Evolutionary conservation across 2,113 vertebrate genomes (phyloP).

Genomic region (Procavia capensis): DNA sequence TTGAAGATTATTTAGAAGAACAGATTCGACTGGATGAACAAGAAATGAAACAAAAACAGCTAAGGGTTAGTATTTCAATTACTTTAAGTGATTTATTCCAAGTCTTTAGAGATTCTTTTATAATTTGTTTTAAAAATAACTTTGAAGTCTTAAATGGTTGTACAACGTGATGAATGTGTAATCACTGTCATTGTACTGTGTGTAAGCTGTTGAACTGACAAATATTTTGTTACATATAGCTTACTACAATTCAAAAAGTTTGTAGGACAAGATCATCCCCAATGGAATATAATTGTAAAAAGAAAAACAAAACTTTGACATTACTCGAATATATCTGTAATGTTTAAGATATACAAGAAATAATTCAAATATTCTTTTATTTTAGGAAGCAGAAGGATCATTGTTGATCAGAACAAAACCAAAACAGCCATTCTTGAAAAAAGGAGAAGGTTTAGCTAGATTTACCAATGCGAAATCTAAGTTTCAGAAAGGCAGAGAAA

Average conservation of each 20-base stretch:
- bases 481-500: slow-evolving; percentile 78
- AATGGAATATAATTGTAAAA: not conserved
- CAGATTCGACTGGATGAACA: slow-evolving; percentile 94
- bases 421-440: slow-evolving; percentile 93
- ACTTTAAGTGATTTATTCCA: slow-evolving; percentile 5
- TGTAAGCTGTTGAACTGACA: not conserved
- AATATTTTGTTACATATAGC: not conserved
- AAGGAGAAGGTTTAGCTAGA: slow-evolving; percentile 93
- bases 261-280: not conserved
- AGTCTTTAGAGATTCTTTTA: slow-evolving; percentile 30
- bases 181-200: not conserved
- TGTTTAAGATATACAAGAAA: not conserved
- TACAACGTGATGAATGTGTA: not conserved
- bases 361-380: slow-evolving; percentile 64
- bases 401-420: slow-evolving; percentile 78
- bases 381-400: slow-evolving; percentile 83
- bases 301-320: not conserved
- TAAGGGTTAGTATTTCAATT: slow-evolving; percentile 86
- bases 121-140: slow-evolving; percentile 39
- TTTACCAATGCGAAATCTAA: slow-evolving; percentile 89
- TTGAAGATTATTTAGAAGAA: slow-evolving; percentile 96
- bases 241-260: not conserved
- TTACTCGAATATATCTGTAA: not conserved
- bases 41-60: slow-evolving; percentile 86
- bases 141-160: not conserved